phyloP scores from a whole-genome alignment of 2,113 vertebrate species.

The Trochalopteron elliotii region DNA sequence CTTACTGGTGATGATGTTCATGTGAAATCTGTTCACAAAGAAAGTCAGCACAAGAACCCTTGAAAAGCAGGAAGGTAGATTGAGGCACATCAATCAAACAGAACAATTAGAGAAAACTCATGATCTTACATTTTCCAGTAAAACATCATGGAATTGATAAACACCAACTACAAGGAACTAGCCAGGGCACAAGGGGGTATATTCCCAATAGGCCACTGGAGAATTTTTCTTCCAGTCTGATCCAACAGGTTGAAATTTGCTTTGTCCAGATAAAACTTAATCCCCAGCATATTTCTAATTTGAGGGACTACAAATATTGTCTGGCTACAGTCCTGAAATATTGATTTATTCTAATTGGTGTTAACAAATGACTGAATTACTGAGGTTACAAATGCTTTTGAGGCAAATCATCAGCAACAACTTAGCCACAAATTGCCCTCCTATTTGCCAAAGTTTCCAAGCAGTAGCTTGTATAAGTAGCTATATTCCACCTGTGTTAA shows the following conservation, averaged over 20 bases:
- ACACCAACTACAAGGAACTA: neutral
- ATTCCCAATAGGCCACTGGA: neutral
- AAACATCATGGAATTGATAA: neutral
- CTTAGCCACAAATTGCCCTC: neutral
- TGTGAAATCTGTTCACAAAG: constrained; percentile 79
- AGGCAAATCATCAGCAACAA: neutral
- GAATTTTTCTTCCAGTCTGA: neutral
- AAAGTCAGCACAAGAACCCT: constrained; percentile 83
- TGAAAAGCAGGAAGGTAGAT: constrained; percentile 17
- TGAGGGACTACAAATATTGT: neutral
- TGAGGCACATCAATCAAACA: neutral
- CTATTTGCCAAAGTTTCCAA: neutral
- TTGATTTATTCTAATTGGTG: neutral
- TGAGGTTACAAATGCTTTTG: neutral
- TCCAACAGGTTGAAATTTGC: neutral
- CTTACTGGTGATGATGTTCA: constrained; percentile 79
- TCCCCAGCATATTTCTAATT: neutral
- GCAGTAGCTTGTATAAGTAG: neutral
- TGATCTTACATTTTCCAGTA: neutral
- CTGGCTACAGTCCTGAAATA: neutral
- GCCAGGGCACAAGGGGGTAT: neutral
- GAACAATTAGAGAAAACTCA: neutral
- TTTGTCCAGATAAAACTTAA: neutral
- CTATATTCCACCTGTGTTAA: neutral
- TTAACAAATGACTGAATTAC: neutral